phyloP scores from a whole-genome alignment of 2,888 invertebrate genomes.

The Vannuccia rotundouncinata region DNA sequence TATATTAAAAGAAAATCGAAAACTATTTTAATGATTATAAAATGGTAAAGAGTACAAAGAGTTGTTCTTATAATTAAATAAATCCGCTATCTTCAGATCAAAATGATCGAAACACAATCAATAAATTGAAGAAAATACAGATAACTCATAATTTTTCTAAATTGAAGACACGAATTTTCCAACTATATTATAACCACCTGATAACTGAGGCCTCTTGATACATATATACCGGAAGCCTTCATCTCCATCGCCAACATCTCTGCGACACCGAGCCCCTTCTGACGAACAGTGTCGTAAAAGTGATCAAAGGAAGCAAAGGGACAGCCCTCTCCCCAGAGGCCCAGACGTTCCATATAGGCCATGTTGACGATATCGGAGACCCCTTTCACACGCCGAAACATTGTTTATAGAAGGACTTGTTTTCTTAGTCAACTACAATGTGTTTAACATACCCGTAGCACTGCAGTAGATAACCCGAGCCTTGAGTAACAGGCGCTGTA shows the following conservation, averaged over 20 bases:
- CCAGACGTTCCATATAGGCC: slow-evolving; percentile 55
- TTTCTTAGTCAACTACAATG: neutral
- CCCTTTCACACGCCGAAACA: neutral
- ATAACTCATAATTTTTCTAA: too few relatives aligned
- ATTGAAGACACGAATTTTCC: too few relatives aligned
- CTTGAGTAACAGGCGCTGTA: slow-evolving; percentile 52
- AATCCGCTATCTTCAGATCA: too few relatives aligned
- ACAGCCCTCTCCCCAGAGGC: slow-evolving; percentile 53
- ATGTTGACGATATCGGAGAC: slow-evolving; percentile 54
- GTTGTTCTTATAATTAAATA: too few relatives aligned
- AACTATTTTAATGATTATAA: too few relatives aligned
- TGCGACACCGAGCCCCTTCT: slow-evolving; percentile 60
- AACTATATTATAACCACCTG: neutral
- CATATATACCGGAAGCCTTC: slow-evolving; percentile 54
- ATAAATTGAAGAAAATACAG: too few relatives aligned
- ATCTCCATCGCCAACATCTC: slow-evolving; percentile 56
- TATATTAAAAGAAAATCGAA: too few relatives aligned
- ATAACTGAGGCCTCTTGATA: slow-evolving; percentile 53
- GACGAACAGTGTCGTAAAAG: slow-evolving; percentile 49
- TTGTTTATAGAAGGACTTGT: neutral
- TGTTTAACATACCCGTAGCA: slow-evolving; percentile 50
- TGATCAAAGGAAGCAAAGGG: slow-evolving; percentile 51
- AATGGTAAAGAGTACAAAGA: too few relatives aligned
- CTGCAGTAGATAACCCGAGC: slow-evolving; percentile 54
- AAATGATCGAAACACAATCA: too few relatives aligned